Conservation (phyloP, 2,888 invertebrate genomes). For the Hartigia nigra region DNA sequence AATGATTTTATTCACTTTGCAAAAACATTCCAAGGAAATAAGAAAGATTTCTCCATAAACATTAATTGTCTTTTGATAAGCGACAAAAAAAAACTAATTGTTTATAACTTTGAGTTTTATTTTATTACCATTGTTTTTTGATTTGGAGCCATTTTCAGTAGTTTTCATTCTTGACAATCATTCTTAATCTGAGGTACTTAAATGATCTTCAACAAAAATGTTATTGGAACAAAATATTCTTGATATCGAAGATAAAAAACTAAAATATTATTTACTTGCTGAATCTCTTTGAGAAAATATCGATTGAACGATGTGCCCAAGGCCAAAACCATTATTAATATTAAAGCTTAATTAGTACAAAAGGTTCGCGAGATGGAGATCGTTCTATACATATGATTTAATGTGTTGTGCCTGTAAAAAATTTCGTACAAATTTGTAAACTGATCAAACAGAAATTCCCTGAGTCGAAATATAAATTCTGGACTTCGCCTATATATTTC, state of each 20-base stretch:
- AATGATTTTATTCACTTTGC: neutral
- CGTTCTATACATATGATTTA: neutral
- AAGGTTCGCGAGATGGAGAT: neutral
- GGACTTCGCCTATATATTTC: too few species aligned
- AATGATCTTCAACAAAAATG: neutral
- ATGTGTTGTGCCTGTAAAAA: neutral
- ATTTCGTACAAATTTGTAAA: neutral
- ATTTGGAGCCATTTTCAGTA: neutral
- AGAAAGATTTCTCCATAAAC: neutral
- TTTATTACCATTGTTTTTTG: neutral
- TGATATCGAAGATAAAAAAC: neutral
- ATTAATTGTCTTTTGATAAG: neutral
- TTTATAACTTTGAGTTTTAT: neutral
- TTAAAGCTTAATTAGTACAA: neutral
- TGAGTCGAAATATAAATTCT: too few species aligned
- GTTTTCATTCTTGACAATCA: neutral
- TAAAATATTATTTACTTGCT: neutral
- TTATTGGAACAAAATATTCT: neutral
- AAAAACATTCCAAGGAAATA: neutral
- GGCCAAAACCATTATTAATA: neutral
- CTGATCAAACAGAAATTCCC: neutral
- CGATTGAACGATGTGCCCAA: neutral
- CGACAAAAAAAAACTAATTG: neutral
- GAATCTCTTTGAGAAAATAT: neutral
- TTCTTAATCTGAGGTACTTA: neutral